Evolutionary conservation across 2,888 invertebrate species (phyloP).

Genomic region (Chelonus formosanus): DNA sequence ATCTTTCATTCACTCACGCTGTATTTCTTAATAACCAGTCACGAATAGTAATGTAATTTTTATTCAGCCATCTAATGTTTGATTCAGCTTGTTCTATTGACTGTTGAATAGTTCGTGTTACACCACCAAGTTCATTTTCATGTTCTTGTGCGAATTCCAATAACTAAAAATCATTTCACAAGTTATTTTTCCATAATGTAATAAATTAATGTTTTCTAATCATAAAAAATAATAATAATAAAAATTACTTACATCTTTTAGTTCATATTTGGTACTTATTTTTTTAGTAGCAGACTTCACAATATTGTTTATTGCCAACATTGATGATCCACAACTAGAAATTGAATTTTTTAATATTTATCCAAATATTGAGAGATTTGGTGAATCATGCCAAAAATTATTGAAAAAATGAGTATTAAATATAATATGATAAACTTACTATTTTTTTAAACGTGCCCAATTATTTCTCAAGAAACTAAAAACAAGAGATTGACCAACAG

Average conservation of each 20-base stretch:
- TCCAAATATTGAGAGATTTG: conserved; percentile 4
- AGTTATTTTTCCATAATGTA: background rate
- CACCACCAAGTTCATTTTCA: conserved; percentile 73
- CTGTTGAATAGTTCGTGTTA: conserved; percentile 77
- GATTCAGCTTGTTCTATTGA: conserved; percentile 81
- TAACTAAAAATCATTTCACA: conserved; percentile 65
- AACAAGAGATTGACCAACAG: conserved; percentile 82
- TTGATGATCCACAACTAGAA: conserved; percentile 77
- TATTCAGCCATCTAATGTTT: conserved; percentile 85
- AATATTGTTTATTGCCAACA: conserved; percentile 75
- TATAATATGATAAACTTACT: conserved; percentile 69
- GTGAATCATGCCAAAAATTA: background rate
- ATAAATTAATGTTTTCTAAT: too few species aligned
- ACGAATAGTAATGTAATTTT: conserved; percentile 77
- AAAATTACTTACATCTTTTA: conserved; percentile 73
- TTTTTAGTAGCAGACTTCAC: conserved; percentile 77
- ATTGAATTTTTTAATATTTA: conserved; percentile 27
- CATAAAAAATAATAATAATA: background rate
- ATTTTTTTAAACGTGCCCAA: conserved; percentile 76
- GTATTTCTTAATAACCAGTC: conserved; percentile 72
- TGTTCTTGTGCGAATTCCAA: conserved; percentile 74
- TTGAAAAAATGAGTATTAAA: background rate
- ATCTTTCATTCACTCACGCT: conserved; percentile 38
- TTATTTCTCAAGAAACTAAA: conserved; percentile 81
- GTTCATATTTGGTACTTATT: conserved; percentile 79